These are phyloP conservation scores for Eupristina koningsbergeri DNA, from an alignment of 1,140 invertebrate species.

Conservation along the genomic window DNA sequence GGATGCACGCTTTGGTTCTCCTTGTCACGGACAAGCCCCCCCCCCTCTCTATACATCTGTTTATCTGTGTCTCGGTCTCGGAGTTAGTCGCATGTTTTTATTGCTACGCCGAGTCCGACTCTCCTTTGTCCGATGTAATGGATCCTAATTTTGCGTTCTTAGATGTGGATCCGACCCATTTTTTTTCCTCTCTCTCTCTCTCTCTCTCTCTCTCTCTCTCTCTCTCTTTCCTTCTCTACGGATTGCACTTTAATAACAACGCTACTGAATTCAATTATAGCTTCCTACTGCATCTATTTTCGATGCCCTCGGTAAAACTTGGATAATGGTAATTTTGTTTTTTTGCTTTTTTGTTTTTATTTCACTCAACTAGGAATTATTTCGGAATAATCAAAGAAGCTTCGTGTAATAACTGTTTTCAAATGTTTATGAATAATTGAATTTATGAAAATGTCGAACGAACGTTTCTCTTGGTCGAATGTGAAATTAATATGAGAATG, in stretches of 20 bases:
- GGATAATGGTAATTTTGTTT: neutral
- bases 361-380: neutral
- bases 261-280: neutral
- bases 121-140: conserved; percentile 12
- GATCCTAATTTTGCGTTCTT: neutral
- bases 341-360: no score
- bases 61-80: no score
- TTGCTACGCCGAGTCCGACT: neutral
- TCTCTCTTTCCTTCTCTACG: no score
- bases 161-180: neutral
- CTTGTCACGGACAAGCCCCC: neutral
- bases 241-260: neutral
- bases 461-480: neutral
- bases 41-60: no score
- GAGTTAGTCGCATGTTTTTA: neutral
- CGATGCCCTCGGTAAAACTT: conserved; percentile 6
- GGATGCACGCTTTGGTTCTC: neutral
- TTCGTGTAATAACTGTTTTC: neutral
- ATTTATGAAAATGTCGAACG: neutral
- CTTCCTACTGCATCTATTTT: neutral
- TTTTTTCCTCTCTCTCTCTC: no score
- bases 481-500: neutral
- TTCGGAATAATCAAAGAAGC: neutral
- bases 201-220: no score
- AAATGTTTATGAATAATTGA: neutral